These are phyloP conservation scores for Sphaerodactylus townsendi DNA, from an alignment of 2,113 vertebrate species.

Conservation along the genomic window DNA sequence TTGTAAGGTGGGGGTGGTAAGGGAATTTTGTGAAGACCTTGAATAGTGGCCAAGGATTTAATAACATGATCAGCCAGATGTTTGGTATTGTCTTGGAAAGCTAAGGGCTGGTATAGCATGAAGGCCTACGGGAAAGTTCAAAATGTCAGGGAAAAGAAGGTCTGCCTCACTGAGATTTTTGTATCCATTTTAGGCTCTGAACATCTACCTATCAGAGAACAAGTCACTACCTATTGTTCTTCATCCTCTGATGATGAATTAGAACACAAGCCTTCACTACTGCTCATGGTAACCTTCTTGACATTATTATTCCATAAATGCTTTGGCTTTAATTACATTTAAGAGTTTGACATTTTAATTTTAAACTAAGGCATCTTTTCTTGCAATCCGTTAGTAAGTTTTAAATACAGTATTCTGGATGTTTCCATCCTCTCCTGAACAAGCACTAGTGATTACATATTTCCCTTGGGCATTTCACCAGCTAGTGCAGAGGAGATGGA, in stretches of 20 bases:
- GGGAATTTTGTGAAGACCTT: conserved; percentile 47
- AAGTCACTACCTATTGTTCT: conserved; percentile 37
- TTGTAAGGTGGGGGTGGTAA: not conserved
- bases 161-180: conserved; percentile 47
- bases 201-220: conserved; percentile 27
- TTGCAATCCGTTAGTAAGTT: not conserved
- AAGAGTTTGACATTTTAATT: conserved; percentile 27
- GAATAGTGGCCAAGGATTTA: conserved; percentile 67
- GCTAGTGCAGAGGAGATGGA: too few species aligned
- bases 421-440: not conserved
- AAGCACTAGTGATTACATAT: not conserved
- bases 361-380: not conserved
- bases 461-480: not conserved
- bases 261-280: conserved; percentile 62
- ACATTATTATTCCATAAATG: not conserved
- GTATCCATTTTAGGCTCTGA: conserved; percentile 63
- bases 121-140: not conserved
- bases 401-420: not conserved
- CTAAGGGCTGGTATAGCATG: conserved; percentile 66
- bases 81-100: conserved; percentile 56
- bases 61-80: conserved; percentile 56
- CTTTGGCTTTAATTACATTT: conserved; percentile 18
- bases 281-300: conserved; percentile 75
- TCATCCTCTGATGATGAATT: conserved; percentile 79
- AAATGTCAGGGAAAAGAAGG: not conserved